phyloP scores from a whole-genome alignment of 2,888 invertebrate species.

The Drosophila koepferae region DNA sequence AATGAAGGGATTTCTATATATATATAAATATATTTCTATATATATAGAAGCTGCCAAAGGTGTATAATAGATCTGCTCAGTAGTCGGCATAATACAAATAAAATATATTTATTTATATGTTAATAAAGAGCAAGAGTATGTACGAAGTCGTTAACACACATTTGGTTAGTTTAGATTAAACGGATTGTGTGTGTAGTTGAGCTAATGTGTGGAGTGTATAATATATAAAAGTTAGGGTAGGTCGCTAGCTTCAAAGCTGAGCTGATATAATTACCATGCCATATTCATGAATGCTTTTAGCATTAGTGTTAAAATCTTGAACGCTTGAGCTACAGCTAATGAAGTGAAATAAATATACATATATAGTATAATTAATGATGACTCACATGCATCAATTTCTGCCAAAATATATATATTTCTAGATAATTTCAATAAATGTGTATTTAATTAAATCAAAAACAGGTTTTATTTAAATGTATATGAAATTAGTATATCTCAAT shows the following conservation, averaged over 20 bases:
- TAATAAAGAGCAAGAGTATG: neutral
- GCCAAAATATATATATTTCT: no score
- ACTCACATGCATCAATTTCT: neutral
- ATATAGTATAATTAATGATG: neutral
- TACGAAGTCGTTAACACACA: neutral
- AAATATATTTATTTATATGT: neutral
- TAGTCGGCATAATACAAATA: neutral
- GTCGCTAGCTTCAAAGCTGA: neutral
- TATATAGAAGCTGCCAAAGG: neutral
- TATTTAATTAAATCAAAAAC: no score
- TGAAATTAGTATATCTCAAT: no score
- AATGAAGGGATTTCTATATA: constrained; percentile 40
- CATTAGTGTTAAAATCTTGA: neutral
- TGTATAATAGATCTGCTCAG: neutral
- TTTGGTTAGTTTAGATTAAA: neutral
- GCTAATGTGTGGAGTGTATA: neutral
- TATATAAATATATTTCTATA: no score
- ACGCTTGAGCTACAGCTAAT: neutral
- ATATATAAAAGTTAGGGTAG: constrained; percentile 16
- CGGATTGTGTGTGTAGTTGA: constrained; percentile 2
- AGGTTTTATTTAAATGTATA: no score
- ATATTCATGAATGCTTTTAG: constrained; percentile 2
- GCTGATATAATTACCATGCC: neutral
- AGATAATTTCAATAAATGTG: no score
- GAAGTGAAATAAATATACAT: neutral